Base-by-base conservation (phyloP, 1,140 invertebrate species). In the Araneus ventricosus region DNA sequence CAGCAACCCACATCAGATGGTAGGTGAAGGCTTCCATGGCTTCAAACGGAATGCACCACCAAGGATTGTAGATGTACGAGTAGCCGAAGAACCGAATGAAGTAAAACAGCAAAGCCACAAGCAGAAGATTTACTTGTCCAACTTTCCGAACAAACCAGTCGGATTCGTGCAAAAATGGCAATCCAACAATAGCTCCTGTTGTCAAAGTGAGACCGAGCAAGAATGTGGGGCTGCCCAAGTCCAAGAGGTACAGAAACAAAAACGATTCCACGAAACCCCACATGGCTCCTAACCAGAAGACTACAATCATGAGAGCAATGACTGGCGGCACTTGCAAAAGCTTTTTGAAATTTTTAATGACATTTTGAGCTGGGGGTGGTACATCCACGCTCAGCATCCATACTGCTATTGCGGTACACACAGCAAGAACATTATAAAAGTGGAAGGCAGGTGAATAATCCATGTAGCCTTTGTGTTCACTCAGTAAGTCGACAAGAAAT, bases 211-310 rank as follows among this genome's bases (percentile, higher is more conserved):
- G 96, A 27, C 98, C 98, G 97, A 98, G 98, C 39, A 98, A 95
- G 14, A 97, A 97, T 93, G 97, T 97, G 1, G 97, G 97, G 14
- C 97, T 97, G 24, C 97, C 97, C 88, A 98, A 95, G 95, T 98
- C 97, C 95, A 98, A 96, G 14, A 98, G 96, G 92, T 98, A 96
- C 97, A 97, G 98, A 95, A 98, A 98, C 5, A 98, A 95, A 95
- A 98, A 98, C 91, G 97, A 98, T 95, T 98, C 98, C 67, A 98
- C 97, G 95, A 97, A 98, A 10, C 98, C 98, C 97, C 97, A 98
- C 20, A 97, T 97, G 0, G 96, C 97, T 14, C 97, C 97, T 94
- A 97, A 96, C 94, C 97, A 96, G 93, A 98, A 97, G 94, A 97
- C 97, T 24, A 97, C 97, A 45, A 97, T 95, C 90, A 98, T 97